A percentile compares a stretch with the other conserved stretches of the same genome.
Conservation (phyloP, 2,888 invertebrate species). For the Monochamus alternatus region DNA sequence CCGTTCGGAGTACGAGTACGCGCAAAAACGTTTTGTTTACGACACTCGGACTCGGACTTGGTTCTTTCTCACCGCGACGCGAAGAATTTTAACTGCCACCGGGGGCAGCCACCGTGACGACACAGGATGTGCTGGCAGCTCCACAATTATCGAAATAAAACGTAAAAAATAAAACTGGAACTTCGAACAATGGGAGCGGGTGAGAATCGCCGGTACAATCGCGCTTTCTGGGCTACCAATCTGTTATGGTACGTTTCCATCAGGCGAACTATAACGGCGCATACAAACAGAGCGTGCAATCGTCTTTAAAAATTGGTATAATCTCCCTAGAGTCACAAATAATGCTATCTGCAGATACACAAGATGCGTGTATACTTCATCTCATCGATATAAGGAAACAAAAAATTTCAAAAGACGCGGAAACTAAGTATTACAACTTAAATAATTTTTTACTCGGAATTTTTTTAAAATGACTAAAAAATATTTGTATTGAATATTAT, state of each 20-base stretch:
- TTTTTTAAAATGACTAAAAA: too few relatives aligned
- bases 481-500: too few relatives aligned
- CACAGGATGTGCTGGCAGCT: conserved; percentile 32
- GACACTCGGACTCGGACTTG: conserved; percentile 24
- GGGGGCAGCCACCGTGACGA: conserved; percentile 22
- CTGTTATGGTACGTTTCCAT: neutral
- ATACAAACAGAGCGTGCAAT: neutral
- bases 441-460: too few relatives aligned
- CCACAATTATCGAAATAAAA: conserved; percentile 6
- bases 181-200: neutral
- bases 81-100: conserved; percentile 28
- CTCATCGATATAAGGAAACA: too few relatives aligned
- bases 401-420: too few relatives aligned
- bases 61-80: conserved; percentile 23
- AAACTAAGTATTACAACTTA: too few relatives aligned
- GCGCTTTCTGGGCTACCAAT: neutral
- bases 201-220: neutral
- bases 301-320: too few relatives aligned
- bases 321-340: too few relatives aligned
- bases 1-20: neutral
- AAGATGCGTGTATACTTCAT: too few relatives aligned
- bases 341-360: too few relatives aligned
- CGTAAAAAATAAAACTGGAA: neutral
- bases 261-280: too few relatives aligned
- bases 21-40: conserved; percentile 25